phyloP scores from a whole-genome alignment of 2,797 vertebrate species.

The Podarcis lilfordi region DNA sequence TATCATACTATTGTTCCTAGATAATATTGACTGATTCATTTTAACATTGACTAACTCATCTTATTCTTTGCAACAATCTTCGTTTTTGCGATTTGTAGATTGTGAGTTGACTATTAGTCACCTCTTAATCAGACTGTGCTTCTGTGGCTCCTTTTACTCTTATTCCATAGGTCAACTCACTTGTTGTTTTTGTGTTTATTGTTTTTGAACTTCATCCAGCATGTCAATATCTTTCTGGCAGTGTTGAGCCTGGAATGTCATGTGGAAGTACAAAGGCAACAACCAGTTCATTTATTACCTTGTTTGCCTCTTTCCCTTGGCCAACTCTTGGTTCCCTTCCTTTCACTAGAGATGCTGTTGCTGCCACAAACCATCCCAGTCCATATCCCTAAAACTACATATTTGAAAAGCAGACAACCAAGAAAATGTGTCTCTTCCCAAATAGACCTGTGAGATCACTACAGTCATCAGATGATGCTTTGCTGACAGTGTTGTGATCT shows the following conservation, averaged over 20 bases:
- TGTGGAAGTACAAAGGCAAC: neutral
- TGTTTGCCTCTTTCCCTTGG: neutral
- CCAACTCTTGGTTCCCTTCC: neutral
- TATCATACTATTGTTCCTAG: neutral
- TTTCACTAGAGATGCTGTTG: neutral
- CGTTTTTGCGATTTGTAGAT: neutral
- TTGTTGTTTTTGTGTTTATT: neutral
- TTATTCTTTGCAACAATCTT: constrained; percentile 5
- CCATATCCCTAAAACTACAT: neutral
- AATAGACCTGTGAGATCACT: too few species aligned
- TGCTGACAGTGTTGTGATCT: too few species aligned
- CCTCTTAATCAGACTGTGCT: neutral
- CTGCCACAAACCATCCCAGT: neutral
- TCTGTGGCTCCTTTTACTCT: neutral
- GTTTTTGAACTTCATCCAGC: neutral
- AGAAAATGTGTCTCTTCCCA: neutral
- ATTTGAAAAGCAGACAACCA: neutral
- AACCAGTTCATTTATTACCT: neutral
- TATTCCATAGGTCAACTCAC: neutral
- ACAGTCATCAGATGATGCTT: too few species aligned
- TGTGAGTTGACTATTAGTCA: neutral
- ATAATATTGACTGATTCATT: neutral
- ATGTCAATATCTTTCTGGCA: neutral
- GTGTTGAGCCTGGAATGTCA: neutral
- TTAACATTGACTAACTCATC: neutral